phyloP scores from a whole-genome alignment of 2,113 vertebrate genomes.

The Xerus inauris region DNA sequence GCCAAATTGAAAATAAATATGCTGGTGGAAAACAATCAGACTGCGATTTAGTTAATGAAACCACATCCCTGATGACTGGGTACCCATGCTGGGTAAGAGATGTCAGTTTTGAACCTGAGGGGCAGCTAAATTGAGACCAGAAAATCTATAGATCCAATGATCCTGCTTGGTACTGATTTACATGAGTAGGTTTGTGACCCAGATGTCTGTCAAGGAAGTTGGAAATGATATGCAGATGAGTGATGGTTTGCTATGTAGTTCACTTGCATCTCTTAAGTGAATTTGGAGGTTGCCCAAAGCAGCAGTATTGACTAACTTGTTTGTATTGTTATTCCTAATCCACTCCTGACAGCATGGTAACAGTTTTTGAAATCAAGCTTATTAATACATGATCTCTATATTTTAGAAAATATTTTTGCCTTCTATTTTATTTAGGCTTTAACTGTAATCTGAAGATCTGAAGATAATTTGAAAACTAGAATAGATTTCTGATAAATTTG shows the following conservation, averaged over 20 bases:
- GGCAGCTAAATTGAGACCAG: neutral
- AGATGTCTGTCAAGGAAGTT: neutral
- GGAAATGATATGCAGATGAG: neutral
- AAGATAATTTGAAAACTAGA: neutral
- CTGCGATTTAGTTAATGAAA: slow-evolving; percentile 22
- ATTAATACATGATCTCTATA: neutral
- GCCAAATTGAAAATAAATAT: slow-evolving; percentile 40
- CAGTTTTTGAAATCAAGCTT: neutral
- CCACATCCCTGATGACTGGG: neutral
- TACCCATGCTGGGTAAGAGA: neutral
- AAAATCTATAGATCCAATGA: neutral
- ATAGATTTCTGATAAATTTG: neutral
- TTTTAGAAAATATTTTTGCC: neutral
- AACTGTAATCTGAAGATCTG: neutral
- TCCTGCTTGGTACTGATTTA: neutral
- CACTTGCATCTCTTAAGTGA: neutral
- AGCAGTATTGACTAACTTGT: neutral
- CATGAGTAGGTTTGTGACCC: neutral
- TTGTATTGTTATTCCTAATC: neutral
- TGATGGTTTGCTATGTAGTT: neutral
- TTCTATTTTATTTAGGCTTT: neutral
- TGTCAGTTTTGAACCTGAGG: neutral
- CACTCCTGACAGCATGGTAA: neutral
- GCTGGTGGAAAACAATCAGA: neutral
- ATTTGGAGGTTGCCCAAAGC: neutral